Percentiles rank a stretch among this genome's conserved stretches.
Conservation (phyloP, 1,140 invertebrate species). For the Drosophila athabasca region DNA sequence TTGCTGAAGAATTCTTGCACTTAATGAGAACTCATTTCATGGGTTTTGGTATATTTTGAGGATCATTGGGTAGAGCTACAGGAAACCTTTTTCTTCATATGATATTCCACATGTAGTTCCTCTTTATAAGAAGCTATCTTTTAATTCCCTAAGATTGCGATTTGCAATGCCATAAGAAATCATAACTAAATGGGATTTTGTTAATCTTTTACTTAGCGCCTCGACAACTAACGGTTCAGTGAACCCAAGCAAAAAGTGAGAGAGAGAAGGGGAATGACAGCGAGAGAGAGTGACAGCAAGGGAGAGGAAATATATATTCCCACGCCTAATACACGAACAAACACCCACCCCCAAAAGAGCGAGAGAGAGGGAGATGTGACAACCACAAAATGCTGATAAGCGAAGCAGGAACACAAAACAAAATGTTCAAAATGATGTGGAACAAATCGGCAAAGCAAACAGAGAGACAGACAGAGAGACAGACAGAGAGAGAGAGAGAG, state of each 20-base stretch:
- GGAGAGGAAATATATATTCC: constrained; percentile 20
- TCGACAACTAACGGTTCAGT: no score
- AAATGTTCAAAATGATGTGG: constrained; percentile 63
- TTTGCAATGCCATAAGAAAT: neutral
- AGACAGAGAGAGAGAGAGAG: neutral
- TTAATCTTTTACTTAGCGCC: no score
- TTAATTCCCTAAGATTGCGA: neutral
- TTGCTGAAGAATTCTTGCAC: no score
- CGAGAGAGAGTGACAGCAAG: neutral
- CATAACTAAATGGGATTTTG: neutral
- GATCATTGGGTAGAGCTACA: no score
- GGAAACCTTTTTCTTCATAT: no score
- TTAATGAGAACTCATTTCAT: no score
- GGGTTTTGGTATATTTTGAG: no score
- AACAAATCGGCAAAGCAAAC: constrained; percentile 69
- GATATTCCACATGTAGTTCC: no score
- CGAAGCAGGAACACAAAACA: constrained; percentile 10
- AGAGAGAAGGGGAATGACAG: neutral
- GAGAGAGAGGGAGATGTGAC: constrained; percentile 29
- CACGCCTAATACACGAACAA: constrained; percentile 38
- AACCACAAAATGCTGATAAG: constrained; percentile 49
- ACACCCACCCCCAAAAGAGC: neutral
- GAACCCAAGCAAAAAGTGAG: no score
- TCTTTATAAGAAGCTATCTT: no score
- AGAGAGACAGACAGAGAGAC: neutral